phyloP scores from a whole-genome alignment of 2,888 invertebrate species.

The Encarsia formosa region DNA sequence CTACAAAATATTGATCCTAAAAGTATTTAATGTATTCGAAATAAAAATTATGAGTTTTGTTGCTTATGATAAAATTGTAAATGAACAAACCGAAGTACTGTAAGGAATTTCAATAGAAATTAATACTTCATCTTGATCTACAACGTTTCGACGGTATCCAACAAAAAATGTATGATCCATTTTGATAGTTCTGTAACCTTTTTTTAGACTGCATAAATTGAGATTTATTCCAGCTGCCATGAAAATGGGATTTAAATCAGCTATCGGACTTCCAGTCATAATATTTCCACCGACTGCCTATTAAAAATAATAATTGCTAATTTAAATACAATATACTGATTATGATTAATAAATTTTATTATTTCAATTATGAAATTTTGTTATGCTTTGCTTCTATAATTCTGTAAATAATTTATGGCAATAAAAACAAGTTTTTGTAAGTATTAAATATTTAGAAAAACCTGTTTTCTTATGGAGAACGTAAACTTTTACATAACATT shows the following conservation, averaged over 20 bases:
- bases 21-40: neutral
- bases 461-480: too few relatives aligned
- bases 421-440: too few relatives aligned
- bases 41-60: neutral
- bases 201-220: conserved; percentile 56
- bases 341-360: too few relatives aligned
- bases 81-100: conserved; percentile 51
- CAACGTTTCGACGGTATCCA: conserved; percentile 71
- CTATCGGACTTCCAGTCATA: conserved; percentile 89
- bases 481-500: too few relatives aligned
- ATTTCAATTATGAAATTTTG: too few relatives aligned
- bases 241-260: conserved; percentile 86
- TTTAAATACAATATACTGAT: too few relatives aligned
- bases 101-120: conserved; percentile 72
- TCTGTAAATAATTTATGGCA: too few relatives aligned
- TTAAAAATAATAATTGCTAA: conserved; percentile 12
- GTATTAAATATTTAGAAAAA: too few relatives aligned
- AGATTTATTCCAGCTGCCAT: conserved; percentile 67
- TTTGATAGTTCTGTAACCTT: conserved; percentile 56
- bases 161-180: conserved; percentile 76
- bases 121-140: conserved; percentile 71
- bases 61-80: neutral
- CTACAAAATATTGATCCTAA: conserved; percentile 66
- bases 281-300: conserved; percentile 83
- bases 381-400: too few relatives aligned